Base-by-base conservation (phyloP, 2,113 vertebrate species). In the Sylvia atricapilla region DNA sequence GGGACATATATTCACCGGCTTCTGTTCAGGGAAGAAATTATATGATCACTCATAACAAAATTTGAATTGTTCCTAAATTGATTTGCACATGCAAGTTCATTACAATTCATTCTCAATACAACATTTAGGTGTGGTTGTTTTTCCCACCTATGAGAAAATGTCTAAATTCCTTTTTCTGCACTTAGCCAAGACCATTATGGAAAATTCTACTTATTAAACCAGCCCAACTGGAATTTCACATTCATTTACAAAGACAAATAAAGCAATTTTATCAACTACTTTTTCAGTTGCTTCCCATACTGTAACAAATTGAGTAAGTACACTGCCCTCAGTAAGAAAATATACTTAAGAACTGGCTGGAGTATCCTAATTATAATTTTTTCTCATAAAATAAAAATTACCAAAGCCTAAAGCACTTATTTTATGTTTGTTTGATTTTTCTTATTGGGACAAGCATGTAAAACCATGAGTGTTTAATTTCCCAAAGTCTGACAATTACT, bases 201-300 rank as follows among this genome's bases (percentile, higher is more conserved):
- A 91, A 87, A 89, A 93, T 49, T 12, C 43, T 96, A 83, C 76
- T 28, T 79, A 79, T 76, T 64, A 58, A 82, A 87, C 27, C 41
- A 95, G 50, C 7, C 43, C 52, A 92, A 44, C 68, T 77, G 84
- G n/a, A 95, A 95, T 89, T 91, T 83, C 50, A 89, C 80, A 93
- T 87, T 86, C 84, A 91, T 96, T 77, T 96, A 60, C 59, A 92
- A 95, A 86, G 85, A 94, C 28, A 50, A 81, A 83, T 74, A 88
- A 93, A 94, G 86, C 59, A 94, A 76, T 84, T 95, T 94, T 55
- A 82, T 78, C 58, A 96, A 78, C 80, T 75, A 60, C 73, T 16
- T 95, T 97, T 92, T 69, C 86, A 94, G 70, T 81, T 28, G 6
- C 52, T 92, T 94, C 56, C 82, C n/a, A 81, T 72, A 56, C 25